Percentiles rank a stretch among this genome's conserved stretches.
phyloP scores from a whole-genome alignment of 2,888 invertebrate species.

The Artemia sp. region DNA sequence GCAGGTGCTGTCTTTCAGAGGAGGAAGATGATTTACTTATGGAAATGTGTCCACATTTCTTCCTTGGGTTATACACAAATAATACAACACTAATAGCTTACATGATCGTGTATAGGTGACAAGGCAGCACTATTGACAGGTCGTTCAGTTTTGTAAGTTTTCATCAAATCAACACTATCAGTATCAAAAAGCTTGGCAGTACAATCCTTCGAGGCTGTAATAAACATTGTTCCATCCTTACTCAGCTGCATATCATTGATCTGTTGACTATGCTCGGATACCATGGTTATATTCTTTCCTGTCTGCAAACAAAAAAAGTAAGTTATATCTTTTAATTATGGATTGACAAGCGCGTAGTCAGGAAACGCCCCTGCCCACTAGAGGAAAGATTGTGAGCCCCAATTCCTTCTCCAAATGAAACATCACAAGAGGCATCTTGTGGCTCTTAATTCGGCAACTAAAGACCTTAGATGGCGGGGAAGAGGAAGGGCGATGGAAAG shows the following conservation, averaged over 20 bases:
- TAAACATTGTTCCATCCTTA: conserved; percentile 82
- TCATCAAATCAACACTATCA: conserved; percentile 63
- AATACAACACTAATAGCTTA: conserved; percentile 30
- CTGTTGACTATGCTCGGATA: conserved; percentile 61
- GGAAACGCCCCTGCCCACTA: too few relatives aligned
- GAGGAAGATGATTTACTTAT: too few relatives aligned
- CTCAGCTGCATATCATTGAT: conserved; percentile 95
- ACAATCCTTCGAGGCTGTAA: conserved; percentile 90
- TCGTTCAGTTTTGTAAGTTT: conserved; percentile 91
- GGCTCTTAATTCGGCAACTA: too few relatives aligned
- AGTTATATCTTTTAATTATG: conserved; percentile 22
- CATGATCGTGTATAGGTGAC: conserved; percentile 87
- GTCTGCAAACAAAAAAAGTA: conserved; percentile 39
- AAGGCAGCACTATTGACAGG: conserved; percentile 96
- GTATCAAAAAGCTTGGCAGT: conserved; percentile 89
- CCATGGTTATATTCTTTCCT: conserved; percentile 57
- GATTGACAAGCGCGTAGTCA: neutral
- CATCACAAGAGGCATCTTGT: too few relatives aligned
- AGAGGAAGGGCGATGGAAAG: too few relatives aligned
- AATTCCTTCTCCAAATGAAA: too few relatives aligned
- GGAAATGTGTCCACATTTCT: too few relatives aligned
- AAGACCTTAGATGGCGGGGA: too few relatives aligned
- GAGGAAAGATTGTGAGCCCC: too few relatives aligned
- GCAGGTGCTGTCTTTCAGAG: too few relatives aligned
- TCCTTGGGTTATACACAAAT: too few relatives aligned